Evolutionary conservation across 2,888 invertebrate species (phyloP), one percentile per base, ranked within the genome.

Genomic region (Malacosoma neustria): DNA sequence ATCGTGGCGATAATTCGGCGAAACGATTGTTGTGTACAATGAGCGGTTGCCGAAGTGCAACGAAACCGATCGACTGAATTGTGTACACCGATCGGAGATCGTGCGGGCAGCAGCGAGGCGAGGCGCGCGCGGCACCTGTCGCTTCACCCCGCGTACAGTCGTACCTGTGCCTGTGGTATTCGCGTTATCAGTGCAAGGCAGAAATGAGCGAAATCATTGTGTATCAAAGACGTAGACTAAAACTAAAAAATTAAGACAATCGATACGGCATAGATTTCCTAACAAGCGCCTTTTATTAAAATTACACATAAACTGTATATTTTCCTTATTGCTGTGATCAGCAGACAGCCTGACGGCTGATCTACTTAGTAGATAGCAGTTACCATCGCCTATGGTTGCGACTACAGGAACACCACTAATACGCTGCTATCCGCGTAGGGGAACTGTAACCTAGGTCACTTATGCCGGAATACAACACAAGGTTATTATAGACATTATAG

Each of bases 181-280:
- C 55, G 51, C 71, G 74, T 74, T 74, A 74, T 74, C 74, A 72
- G 72, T 72, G 73, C 72, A 69, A 56, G 61, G 68, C 71, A 58
- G 49, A 67, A 60, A 65, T 59, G 55, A 65, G 62, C 67, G 56
- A 67, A 72, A 72, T 68, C 68, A 61, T 54, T 37, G 36, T 52
- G 49, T 40, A 31, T 41, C 33, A 22, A 5, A 22, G 4, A 22
- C 22, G 22, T 7, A 7, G 22, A 22, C 9, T 22, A 22, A n/a
- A n/a, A n/a, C n/a, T n/a, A 22, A 22, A 22, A 22, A 22, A 22
- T 6, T 9, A 22, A n/a, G n/a, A 22, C 22, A 5, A 22, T 9
- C 5, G 22, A 22, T 22, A 22, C 9, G 22, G 22, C 7, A 22
- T 22, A 5, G 22, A 22, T 22, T 22, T 22, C 6, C 22, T n/a